A percentile compares a stretch with the other conserved stretches of the same genome.
phyloP scores from a whole-genome alignment of 1,140 invertebrate species.

The Phymastichus coffea region DNA sequence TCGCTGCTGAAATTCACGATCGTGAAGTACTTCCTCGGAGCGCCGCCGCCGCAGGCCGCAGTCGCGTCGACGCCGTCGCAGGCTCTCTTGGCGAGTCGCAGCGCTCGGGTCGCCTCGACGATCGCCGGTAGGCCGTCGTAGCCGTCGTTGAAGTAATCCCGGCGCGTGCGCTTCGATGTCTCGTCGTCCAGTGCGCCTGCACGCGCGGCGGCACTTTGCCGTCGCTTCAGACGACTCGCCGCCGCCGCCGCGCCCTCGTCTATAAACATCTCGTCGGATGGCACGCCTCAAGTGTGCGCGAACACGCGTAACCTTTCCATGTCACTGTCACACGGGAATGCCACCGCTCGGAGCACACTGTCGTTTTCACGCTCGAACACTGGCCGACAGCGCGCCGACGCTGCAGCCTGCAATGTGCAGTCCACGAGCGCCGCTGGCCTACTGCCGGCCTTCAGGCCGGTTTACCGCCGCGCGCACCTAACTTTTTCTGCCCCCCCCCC shows the following conservation, averaged over 20 bases:
- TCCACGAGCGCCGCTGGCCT: constrained; percentile 52
- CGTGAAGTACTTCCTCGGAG: constrained; percentile 18
- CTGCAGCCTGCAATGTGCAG: constrained; percentile 43
- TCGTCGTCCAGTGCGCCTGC: background rate
- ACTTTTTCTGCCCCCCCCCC: constrained; percentile 26
- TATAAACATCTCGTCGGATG: no score
- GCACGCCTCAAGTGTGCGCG: no score
- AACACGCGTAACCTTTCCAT: no score
- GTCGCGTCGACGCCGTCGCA: background rate
- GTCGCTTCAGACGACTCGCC: no score
- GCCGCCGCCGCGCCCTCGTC: no score
- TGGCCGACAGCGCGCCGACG: no score
- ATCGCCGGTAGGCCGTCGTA: constrained; percentile 27
- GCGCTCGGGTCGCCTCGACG: constrained; percentile 22
- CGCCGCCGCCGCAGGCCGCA: background rate
- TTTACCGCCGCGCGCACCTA: constrained; percentile 1
- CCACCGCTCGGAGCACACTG: no score
- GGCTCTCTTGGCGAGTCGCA: constrained; percentile 2
- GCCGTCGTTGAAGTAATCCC: constrained; percentile 21
- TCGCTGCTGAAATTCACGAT: constrained; percentile 16
- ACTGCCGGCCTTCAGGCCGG: constrained; percentile 41
- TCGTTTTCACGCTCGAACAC: no score
- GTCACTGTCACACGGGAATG: no score
- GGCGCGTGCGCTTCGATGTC: background rate
- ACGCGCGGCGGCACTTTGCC: background rate